phyloP scores from a whole-genome alignment of 2,888 invertebrate genomes.

The Synergus japonicus region DNA sequence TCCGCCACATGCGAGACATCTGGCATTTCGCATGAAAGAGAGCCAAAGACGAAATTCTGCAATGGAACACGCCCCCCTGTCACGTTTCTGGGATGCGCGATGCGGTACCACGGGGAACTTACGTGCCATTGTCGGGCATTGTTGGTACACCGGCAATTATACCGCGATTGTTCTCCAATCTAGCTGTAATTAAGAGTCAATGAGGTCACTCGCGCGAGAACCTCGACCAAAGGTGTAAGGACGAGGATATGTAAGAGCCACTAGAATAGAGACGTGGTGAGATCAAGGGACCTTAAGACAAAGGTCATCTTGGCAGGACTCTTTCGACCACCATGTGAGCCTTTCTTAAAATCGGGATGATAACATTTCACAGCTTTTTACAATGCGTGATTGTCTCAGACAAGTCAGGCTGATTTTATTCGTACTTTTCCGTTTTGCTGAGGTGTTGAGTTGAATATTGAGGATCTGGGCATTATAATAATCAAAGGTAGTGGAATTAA shows the following conservation, averaged over 20 bases:
- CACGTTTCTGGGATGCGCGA: constrained; percentile 69
- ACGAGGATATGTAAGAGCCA: constrained; percentile 48
- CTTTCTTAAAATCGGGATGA: constrained; percentile 22
- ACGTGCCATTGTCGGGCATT: constrained; percentile 66
- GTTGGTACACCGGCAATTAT: constrained; percentile 71
- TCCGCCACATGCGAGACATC: constrained; percentile 77
- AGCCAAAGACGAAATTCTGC: constrained; percentile 75
- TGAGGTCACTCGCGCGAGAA: constrained; percentile 69
- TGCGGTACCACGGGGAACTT: constrained; percentile 66
- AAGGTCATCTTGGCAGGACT: constrained; percentile 39
- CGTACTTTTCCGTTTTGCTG: neutral
- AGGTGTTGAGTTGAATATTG: constrained; percentile 24
- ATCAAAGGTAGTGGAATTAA: neutral
- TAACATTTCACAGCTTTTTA: constrained; percentile 27
- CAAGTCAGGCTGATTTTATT: neutral
- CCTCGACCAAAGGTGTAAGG: constrained; percentile 52
- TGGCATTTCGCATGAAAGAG: constrained; percentile 76
- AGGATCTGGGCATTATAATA: neutral
- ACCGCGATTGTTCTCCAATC: constrained; percentile 73
- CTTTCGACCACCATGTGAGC: constrained; percentile 38
- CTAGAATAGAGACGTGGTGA: constrained; percentile 47
- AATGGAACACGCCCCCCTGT: constrained; percentile 75
- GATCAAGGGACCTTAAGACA: constrained; percentile 46
- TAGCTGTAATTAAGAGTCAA: constrained; percentile 75
- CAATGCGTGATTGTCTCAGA: constrained; percentile 7